Evolutionary conservation across 2,113 vertebrate species (phyloP).

Genomic region (Callipepla squamata): DNA sequence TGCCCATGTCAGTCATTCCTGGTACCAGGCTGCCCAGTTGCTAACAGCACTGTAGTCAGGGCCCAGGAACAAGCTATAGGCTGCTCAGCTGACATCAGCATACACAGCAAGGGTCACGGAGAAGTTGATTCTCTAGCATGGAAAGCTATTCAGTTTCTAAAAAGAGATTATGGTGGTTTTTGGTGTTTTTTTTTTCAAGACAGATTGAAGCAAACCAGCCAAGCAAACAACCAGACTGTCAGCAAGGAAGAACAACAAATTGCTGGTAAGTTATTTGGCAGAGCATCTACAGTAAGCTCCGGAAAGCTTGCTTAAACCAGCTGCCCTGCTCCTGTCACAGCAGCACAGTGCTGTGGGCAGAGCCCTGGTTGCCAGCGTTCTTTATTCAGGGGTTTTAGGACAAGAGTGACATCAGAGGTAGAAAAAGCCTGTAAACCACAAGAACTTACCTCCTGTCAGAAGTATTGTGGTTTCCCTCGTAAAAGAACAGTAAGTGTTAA

Average conservation of each 20-base stretch:
- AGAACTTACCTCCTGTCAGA: slow-evolving; percentile 28
- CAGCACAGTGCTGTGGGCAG: neutral
- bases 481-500: slow-evolving; percentile 51
- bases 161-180: neutral
- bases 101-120: accelerated
- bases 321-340: accelerated
- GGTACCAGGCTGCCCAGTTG: neutral
- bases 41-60: neutral
- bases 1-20: neutral
- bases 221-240: neutral
- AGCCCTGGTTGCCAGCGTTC: accelerated
- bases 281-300: neutral
- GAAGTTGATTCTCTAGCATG: neutral
- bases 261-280: neutral
- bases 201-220: neutral
- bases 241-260: neutral
- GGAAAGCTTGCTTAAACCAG: neutral
- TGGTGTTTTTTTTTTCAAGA: neutral
- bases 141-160: neutral
- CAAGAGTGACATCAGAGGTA: slow-evolving; percentile 41
- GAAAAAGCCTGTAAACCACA: slow-evolving; percentile 32
- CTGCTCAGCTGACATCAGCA: neutral
- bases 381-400: neutral
- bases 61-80: neutral
- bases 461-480: slow-evolving; percentile 18